Base-by-base conservation (phyloP, 2,113 vertebrate species). In the Syngnathus typhle region DNA sequence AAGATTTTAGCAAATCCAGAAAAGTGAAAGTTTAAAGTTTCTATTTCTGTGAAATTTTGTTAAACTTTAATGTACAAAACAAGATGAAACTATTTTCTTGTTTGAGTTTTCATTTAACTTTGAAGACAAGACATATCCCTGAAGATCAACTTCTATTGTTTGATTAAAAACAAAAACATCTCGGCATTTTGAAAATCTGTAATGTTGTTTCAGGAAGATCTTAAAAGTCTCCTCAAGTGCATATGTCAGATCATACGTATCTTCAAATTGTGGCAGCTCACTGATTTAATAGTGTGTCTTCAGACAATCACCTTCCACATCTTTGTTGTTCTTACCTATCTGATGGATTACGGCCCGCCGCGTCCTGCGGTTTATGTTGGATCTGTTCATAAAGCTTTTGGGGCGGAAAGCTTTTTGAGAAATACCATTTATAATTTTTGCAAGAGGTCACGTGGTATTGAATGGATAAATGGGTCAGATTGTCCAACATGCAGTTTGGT, bases 291-390 rank as follows among this genome's bases (percentile, higher is more conserved):
- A 15, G 37, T 41, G 60, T 69, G 63, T 46, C 65, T 72, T 69
- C 70, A 39, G 52, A 73, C 68, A 69, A 72, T 77, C 74, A 71
- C 61, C 75, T 71, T 75, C 68, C 54, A 74, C 65, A 46, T 73
- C 2, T 16, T 68, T 21, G n/a, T 63, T 47, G 15, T 69, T 60
- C 70, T 60, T 72, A 76, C 71, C 65, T 65, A 85, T 76, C 69
- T 67, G 46, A 67, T 54, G 68, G 67, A 82, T 76, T 68, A 54
- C 65, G 59, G 52, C 60, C 70, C 73, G 72, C 73, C 13, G 32
- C 23, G 64, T 71, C 43, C 62, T 18, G 27, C 6, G 70, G 74
- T 75, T 82, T 74, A 77, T 37, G 77, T 70, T 74, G 60, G 47
- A 68, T 76, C 69, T 72, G 55, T 38, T 66, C 71, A 63, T 13